phyloP scores from a whole-genome alignment of 2,113 vertebrate genomes.

The Caretta caretta region DNA sequence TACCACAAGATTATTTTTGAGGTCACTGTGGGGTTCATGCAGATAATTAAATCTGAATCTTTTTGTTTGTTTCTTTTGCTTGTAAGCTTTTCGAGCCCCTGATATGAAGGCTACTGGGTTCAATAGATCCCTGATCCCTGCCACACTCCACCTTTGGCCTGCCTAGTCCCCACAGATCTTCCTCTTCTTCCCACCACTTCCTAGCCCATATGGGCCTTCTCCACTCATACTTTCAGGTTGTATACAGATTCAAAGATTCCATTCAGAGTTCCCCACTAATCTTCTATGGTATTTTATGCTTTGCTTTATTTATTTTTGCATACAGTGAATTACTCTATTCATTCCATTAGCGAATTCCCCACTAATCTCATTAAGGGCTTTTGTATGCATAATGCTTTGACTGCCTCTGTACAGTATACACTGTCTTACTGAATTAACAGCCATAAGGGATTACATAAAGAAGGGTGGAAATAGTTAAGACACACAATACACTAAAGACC shows the following conservation, averaged over 20 bases:
- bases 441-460: background rate
- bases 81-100: background rate
- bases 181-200: rapidly evolving
- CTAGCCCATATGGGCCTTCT: background rate
- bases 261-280: background rate
- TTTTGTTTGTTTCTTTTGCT: background rate
- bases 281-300: background rate
- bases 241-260: background rate
- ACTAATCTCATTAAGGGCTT: background rate
- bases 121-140: background rate
- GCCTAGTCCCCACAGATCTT: background rate
- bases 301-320: background rate
- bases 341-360: background rate
- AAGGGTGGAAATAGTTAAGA: background rate
- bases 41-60: background rate
- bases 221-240: background rate
- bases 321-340: background rate
- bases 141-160: background rate
- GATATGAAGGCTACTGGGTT: background rate
- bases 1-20: background rate
- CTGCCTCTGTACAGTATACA: background rate
- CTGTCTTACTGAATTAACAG: background rate
- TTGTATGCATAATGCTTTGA: background rate
- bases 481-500: background rate
- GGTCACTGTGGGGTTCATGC: background rate